A percentile compares a stretch with the other conserved stretches of the same genome.
phyloP scores from a whole-genome alignment of 2,888 invertebrate genomes.

The Biston betularia region DNA sequence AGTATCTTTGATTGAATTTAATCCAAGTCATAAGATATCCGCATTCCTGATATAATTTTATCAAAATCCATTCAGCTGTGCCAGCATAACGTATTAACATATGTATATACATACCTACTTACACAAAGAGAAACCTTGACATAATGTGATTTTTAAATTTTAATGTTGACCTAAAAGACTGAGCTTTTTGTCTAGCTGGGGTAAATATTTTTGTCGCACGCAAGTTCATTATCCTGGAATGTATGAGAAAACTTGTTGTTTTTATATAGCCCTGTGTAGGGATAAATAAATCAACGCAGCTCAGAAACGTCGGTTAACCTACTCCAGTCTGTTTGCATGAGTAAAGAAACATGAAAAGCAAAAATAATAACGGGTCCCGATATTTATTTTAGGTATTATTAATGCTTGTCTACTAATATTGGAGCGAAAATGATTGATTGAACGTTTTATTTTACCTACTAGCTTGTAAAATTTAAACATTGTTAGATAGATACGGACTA shows the following conservation, averaged over 20 bases:
- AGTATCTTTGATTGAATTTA: too few relatives aligned
- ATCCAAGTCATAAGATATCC: too few relatives aligned
- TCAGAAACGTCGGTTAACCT: conserved; percentile 22
- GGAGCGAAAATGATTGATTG: conserved; percentile 7
- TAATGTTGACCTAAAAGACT: too few relatives aligned
- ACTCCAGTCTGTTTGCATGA: conserved; percentile 4
- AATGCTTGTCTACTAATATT: conserved; percentile 1
- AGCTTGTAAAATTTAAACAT: not conserved
- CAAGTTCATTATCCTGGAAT: not conserved
- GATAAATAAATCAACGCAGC: conserved; percentile 4
- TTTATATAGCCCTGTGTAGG: not conserved
- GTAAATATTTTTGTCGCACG: conserved; percentile 19
- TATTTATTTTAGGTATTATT: conserved; percentile 3
- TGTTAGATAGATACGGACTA: too few relatives aligned
- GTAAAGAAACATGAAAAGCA: conserved; percentile 3
- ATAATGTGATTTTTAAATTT: too few relatives aligned
- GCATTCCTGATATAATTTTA: too few relatives aligned
- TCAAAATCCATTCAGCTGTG: too few relatives aligned
- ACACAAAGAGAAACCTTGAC: not conserved
- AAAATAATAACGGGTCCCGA: not conserved
- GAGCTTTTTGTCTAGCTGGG: conserved; percentile 9
- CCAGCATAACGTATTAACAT: too few relatives aligned
- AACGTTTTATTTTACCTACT: conserved; percentile 6
- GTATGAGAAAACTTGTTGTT: not conserved
- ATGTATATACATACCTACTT: too few relatives aligned